phyloP scores from a whole-genome alignment of 2,888 invertebrate genomes.

The Eretmocerus hayati region DNA sequence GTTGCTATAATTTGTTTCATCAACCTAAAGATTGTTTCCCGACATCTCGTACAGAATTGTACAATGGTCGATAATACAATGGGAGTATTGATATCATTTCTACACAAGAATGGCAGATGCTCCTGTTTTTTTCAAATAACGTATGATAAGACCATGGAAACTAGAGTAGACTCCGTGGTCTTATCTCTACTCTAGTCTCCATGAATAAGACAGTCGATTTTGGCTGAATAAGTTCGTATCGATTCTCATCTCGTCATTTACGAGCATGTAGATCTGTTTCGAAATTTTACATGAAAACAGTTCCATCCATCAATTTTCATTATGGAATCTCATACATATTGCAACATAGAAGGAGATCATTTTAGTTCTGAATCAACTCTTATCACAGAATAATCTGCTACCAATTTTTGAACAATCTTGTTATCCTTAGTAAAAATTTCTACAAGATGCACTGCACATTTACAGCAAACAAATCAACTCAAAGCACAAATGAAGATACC shows the following conservation, averaged over 20 bases:
- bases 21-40: no score
- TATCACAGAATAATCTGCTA: slow-evolving; percentile 34
- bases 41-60: slow-evolving; percentile 8
- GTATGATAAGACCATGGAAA: no score
- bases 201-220: slow-evolving; percentile 32
- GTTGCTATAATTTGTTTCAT: slow-evolving; percentile 6
- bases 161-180: no score
- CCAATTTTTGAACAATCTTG: slow-evolving; percentile 12
- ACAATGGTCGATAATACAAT: slow-evolving; percentile 21
- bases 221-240: slow-evolving; percentile 1
- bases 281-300: neutral
- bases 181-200: no score
- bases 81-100: slow-evolving; percentile 25
- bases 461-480: slow-evolving; percentile 29
- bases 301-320: no score
- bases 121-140: slow-evolving; percentile 13
- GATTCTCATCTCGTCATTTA: neutral
- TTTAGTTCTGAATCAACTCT: no score
- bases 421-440: slow-evolving; percentile 33
- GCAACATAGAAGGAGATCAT: no score
- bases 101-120: slow-evolving; percentile 12
- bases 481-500: slow-evolving; percentile 26
- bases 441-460: slow-evolving; percentile 28
- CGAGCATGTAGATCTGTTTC: neutral
- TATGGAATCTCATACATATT: no score